These are phyloP conservation scores for Rotaria macrura DNA, from an alignment of 2,888 invertebrate species.

Conservation along the genomic window DNA sequence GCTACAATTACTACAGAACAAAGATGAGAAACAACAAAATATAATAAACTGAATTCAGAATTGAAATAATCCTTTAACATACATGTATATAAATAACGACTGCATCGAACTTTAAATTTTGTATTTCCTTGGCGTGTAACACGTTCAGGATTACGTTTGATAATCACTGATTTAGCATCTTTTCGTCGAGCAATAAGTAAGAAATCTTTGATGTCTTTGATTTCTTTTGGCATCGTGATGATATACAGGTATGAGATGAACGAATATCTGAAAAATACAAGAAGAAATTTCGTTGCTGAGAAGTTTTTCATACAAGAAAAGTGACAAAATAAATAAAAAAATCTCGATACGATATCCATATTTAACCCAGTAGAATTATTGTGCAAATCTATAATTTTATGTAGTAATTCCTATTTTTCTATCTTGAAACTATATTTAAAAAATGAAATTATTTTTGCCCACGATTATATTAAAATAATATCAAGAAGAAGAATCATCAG, in stretches of 20 bases:
- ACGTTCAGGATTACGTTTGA: neutral
- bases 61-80: constrained; percentile 50
- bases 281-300: too few relatives aligned
- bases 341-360: neutral
- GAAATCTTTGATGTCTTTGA: constrained; percentile 98
- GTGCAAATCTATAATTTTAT: too few relatives aligned
- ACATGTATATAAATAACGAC: constrained; percentile 88
- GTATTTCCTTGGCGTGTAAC: constrained; percentile 26
- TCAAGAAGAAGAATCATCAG: neutral
- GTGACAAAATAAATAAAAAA: neutral
- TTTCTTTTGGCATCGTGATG: constrained; percentile 72
- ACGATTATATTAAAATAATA: neutral
- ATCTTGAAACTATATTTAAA: neutral
- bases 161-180: constrained; percentile 62
- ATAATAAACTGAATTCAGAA: too few relatives aligned
- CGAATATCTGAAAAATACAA: constrained; percentile 6
- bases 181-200: constrained; percentile 89
- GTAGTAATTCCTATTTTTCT: neutral
- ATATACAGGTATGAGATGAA: neutral
- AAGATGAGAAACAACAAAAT: too few relatives aligned
- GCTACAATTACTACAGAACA: constrained; percentile 23
- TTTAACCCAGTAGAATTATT: neutral
- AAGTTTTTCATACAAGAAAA: neutral
- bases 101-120: constrained; percentile 99
- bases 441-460: neutral